Evolutionary conservation across 2,888 invertebrate species (phyloP).

Genomic region (Troglohyphantes excavatus): DNA sequence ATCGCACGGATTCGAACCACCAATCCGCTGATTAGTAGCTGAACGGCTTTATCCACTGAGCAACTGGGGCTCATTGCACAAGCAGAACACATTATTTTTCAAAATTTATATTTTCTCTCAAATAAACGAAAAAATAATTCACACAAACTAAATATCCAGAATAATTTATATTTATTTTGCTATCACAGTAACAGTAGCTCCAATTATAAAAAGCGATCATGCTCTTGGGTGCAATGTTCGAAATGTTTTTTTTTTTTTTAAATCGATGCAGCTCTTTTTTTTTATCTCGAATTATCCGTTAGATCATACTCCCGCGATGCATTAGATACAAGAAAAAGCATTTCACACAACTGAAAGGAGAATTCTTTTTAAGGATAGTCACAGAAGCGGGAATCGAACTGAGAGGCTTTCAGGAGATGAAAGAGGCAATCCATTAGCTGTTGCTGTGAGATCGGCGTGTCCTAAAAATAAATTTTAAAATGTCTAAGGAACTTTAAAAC

Average conservation of each 20-base stretch:
- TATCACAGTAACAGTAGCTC: slow-evolving; percentile 70
- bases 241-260: not conserved
- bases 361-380: not conserved
- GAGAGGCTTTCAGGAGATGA: slow-evolving; percentile 47
- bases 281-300: not conserved
- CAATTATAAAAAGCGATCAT: slow-evolving; percentile 37
- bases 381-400: not conserved
- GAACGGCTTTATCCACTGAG: no score
- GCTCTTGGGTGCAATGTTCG: not conserved
- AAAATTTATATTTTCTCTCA: no score
- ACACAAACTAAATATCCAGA: not conserved
- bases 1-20: no score
- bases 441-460: slow-evolving; percentile 76
- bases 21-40: no score
- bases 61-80: no score
- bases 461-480: slow-evolving; percentile 32
- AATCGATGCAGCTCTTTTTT: not conserved
- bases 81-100: no score
- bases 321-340: not conserved
- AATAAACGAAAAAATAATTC: no score
- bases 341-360: not conserved
- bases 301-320: not conserved
- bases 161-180: slow-evolving; percentile 56
- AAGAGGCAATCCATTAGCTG: slow-evolving; percentile 75
- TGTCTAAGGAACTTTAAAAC: no score